A percentile compares a stretch with the other conserved stretches of the same genome.
phyloP scores from a whole-genome alignment of 2,113 vertebrate species.

The Nerophis lumbriciformis region DNA sequence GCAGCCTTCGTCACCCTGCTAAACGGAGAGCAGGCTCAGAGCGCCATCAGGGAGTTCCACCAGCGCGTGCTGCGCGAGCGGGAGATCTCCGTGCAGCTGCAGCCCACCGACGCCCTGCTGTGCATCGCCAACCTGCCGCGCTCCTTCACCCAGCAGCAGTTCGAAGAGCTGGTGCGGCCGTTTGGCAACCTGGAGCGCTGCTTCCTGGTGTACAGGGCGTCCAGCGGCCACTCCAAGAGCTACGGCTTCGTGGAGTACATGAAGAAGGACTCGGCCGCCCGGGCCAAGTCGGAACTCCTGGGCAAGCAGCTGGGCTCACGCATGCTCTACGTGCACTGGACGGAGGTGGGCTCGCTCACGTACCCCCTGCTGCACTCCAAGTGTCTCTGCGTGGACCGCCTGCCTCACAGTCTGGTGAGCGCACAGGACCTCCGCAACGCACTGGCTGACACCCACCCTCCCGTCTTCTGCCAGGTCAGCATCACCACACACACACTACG shows the following conservation, averaged over 20 bases:
- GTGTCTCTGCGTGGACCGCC: constrained; percentile 83
- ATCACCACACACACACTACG: not conserved
- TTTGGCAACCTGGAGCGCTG: constrained; percentile 91
- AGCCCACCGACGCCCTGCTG: constrained; percentile 85
- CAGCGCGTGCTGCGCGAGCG: constrained; percentile 77
- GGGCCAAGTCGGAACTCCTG: constrained; percentile 87
- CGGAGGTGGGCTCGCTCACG: constrained; percentile 82
- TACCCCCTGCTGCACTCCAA: constrained; percentile 79
- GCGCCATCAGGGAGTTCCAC: constrained; percentile 82
- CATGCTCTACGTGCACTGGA: constrained; percentile 93
- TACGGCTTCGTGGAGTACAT: constrained; percentile 95
- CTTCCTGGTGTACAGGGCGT: constrained; percentile 83
- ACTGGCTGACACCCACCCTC: constrained; percentile 65
- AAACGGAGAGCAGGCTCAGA: constrained; percentile 87
- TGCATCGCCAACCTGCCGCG: constrained; percentile 88
- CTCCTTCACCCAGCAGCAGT: constrained; percentile 83
- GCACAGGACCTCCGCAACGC: constrained; percentile 71
- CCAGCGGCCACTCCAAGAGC: constrained; percentile 84
- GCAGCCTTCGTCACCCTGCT: constrained; percentile 85
- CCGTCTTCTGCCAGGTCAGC: constrained; percentile 86
- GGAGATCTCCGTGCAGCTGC: constrained; percentile 87
- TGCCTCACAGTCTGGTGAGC: constrained; percentile 75
- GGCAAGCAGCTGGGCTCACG: constrained; percentile 85
- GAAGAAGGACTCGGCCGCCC: constrained; percentile 90
- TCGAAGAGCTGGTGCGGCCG: constrained; percentile 88